Conservation (phyloP, 53 echinoderm and acorn worm genomes). For the Apostichopus leukothele region DNA sequence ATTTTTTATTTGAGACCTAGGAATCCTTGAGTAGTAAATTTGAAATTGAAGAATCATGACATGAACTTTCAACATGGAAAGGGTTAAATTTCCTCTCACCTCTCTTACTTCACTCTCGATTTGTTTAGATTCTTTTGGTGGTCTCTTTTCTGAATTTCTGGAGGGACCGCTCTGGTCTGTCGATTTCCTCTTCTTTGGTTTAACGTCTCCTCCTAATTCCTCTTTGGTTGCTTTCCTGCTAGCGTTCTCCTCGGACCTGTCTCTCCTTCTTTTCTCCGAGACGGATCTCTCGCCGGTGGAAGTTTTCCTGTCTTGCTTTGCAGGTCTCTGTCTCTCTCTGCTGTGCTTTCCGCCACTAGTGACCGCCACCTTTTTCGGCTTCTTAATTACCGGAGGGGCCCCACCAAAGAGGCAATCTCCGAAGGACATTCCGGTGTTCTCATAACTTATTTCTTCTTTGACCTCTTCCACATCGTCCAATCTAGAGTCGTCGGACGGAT, state of each 20-base stretch:
- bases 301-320: neutral
- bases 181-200: slow-evolving; percentile 2
- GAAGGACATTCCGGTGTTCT: slow-evolving; percentile 86
- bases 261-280: neutral
- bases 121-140: neutral
- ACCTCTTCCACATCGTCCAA: neutral
- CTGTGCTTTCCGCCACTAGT: neutral
- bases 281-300: neutral
- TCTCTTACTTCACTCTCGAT: neutral
- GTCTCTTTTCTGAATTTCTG: neutral
- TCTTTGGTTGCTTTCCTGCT: neutral
- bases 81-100: neutral
- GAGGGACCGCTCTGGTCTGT: neutral
- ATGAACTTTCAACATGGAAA: no score
- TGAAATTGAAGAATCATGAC: no score
- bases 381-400: neutral
- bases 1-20: no score
- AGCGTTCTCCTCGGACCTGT: neutral
- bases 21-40: no score
- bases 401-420: slow-evolving; percentile 63
- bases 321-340: neutral
- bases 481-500: neutral
- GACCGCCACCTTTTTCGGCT: slow-evolving; percentile 24
- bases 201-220: neutral
- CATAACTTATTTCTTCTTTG: slow-evolving; percentile 42